A percentile compares a stretch with the other conserved stretches of the same genome.
phyloP scores from a whole-genome alignment of 2,888 invertebrate genomes.

The Serripes groenlandicus region DNA sequence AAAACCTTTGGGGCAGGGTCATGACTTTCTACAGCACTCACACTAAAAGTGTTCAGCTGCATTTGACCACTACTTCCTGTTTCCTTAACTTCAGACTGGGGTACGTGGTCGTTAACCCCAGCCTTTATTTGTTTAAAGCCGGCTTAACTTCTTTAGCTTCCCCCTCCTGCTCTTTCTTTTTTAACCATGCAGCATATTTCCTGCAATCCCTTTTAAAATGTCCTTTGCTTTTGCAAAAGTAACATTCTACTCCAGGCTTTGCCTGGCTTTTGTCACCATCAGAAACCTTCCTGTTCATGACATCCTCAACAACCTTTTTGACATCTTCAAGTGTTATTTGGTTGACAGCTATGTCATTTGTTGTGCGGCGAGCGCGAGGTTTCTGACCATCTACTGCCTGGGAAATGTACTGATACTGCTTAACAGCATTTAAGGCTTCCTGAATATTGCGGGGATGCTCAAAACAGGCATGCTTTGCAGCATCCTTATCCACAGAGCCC shows the following conservation, averaged over 20 bases:
- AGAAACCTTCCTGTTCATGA: too few relatives aligned
- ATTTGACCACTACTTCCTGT: not conserved
- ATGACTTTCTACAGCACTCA: not conserved
- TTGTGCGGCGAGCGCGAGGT: not conserved
- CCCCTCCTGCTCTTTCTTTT: not conserved
- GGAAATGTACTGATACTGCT: constrained; percentile 36
- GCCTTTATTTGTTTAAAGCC: constrained; percentile 26
- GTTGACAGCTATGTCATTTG: constrained; percentile 1
- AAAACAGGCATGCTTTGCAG: constrained; percentile 43
- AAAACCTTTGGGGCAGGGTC: not conserved
- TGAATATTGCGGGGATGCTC: constrained; percentile 23
- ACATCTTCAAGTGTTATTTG: not conserved
- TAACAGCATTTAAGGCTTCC: constrained; percentile 37
- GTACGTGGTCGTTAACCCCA: not conserved
- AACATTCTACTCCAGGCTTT: not conserved
- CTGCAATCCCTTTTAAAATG: not conserved
- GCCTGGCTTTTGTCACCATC: not conserved
- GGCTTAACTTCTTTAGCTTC: not conserved
- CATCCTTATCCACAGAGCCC: constrained; percentile 45
- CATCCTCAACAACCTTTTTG: not conserved
- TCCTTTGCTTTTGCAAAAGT: constrained; percentile 1
- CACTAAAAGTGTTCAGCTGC: too few relatives aligned
- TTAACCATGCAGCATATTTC: not conserved
- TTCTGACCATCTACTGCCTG: constrained; percentile 43
- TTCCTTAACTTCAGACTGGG: not conserved